phyloP scores from a whole-genome alignment of 2,797 vertebrate species.

The Platalea minor region DNA sequence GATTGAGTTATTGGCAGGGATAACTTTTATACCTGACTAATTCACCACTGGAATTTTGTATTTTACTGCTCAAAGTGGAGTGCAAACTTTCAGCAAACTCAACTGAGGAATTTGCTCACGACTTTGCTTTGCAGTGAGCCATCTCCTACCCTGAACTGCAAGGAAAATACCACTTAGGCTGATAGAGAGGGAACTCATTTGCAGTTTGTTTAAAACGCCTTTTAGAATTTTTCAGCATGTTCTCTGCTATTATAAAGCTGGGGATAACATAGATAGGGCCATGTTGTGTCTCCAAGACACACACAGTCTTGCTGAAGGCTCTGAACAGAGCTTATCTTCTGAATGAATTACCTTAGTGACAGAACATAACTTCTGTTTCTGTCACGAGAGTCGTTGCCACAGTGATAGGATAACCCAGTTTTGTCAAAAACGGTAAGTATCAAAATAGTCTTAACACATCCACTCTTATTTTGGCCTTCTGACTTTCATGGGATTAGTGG shows the following conservation, averaged over 20 bases:
- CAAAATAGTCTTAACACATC: not conserved
- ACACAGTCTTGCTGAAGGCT: not conserved
- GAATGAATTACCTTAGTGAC: not conserved
- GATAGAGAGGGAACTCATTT: not conserved
- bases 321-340: not conserved
- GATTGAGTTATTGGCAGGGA: not conserved
- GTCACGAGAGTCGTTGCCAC: not conserved
- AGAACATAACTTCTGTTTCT: not conserved
- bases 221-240: not conserved
- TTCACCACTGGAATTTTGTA: not conserved
- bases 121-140: not conserved
- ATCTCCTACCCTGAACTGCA: not conserved
- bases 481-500: not conserved
- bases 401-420: not conserved
- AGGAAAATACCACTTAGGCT: not conserved
- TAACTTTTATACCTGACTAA: not conserved
- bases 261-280: not conserved
- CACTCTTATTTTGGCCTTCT: not conserved
- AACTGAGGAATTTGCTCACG: not conserved
- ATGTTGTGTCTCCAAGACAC: not conserved
- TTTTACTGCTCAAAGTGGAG: not conserved
- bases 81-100: not conserved
- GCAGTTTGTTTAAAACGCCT: not conserved
- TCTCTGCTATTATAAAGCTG: not conserved
- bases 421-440: not conserved